A percentile compares a stretch with the other conserved stretches of the same genome.
phyloP scores from a whole-genome alignment of 2,888 invertebrate genomes.

The Himalopsyche tibetana region DNA sequence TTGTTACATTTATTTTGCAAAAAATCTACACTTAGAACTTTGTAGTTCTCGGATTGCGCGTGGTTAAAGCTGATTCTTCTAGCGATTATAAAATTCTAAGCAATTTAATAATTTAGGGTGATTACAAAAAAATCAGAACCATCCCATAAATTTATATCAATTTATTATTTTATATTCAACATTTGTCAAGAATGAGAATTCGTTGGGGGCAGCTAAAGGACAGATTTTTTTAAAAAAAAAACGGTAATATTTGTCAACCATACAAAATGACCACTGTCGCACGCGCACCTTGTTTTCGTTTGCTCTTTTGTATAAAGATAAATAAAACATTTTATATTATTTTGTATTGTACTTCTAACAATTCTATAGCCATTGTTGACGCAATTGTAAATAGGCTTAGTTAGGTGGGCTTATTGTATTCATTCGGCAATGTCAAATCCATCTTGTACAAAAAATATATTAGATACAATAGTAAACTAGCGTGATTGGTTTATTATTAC shows the following conservation, averaged over 20 bases:
- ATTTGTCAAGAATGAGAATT: too few species aligned
- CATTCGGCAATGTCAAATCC: slow-evolving; percentile 35
- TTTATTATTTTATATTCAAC: too few species aligned
- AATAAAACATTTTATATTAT: slow-evolving; percentile 37
- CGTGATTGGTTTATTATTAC: background rate
- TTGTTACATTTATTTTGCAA: too few species aligned
- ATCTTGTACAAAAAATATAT: background rate
- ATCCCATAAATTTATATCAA: too few species aligned
- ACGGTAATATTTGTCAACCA: background rate
- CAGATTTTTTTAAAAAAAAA: background rate
- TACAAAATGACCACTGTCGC: slow-evolving; percentile 34
- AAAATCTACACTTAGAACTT: too few species aligned
- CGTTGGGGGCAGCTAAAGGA: background rate
- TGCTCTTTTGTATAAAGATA: slow-evolving; percentile 29
- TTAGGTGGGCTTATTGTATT: slow-evolving; percentile 19
- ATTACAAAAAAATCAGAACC: too few species aligned
- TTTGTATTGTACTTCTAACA: slow-evolving; percentile 33
- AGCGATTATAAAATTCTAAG: too few species aligned
- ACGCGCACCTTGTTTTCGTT: slow-evolving; percentile 41
- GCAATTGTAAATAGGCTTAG: slow-evolving; percentile 45
- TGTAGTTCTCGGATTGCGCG: too few species aligned
- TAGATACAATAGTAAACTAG: slow-evolving; percentile 5
- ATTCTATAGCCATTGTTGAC: slow-evolving; percentile 42
- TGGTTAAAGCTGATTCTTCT: too few species aligned
- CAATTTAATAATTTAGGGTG: too few species aligned